phyloP scores from a whole-genome alignment of 2,888 invertebrate genomes.

The Pseudococcus jackbeardsleyi region DNA sequence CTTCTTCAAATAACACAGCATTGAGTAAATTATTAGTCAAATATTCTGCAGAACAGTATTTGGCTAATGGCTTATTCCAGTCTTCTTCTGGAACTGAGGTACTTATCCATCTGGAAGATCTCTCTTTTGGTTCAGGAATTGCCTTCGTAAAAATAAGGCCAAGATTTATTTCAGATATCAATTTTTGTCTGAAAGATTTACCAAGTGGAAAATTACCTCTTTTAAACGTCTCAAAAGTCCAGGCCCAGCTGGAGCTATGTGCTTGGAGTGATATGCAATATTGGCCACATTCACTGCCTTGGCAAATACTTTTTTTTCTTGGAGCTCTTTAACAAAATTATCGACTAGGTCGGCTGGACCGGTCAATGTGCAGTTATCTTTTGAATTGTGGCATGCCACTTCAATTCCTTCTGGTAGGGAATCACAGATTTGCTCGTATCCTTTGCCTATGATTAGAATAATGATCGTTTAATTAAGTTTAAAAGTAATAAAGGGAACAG shows the following conservation, averaged over 20 bases:
- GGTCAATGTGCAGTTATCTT: slow-evolving; percentile 83
- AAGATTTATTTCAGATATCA: not conserved
- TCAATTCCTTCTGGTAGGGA: slow-evolving; percentile 74
- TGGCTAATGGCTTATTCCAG: slow-evolving; percentile 74
- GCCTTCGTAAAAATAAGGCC: not conserved
- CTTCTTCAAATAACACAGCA: slow-evolving; percentile 84
- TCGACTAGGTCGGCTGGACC: slow-evolving; percentile 78
- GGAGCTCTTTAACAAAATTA: slow-evolving; percentile 74
- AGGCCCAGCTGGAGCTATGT: slow-evolving; percentile 72
- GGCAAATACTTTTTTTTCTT: slow-evolving; percentile 69
- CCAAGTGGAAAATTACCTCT: slow-evolving; percentile 68
- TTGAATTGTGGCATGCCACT: slow-evolving; percentile 85
- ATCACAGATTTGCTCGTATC: slow-evolving; percentile 68
- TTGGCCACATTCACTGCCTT: slow-evolving; percentile 68
- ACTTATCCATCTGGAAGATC: slow-evolving; percentile 75
- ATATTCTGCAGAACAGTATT: slow-evolving; percentile 76
- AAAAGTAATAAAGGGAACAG: too few relatives aligned
- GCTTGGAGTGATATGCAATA: slow-evolving; percentile 69
- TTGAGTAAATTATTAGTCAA: slow-evolving; percentile 78
- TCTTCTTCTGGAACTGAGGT: slow-evolving; percentile 76
- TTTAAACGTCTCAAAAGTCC: slow-evolving; percentile 70
- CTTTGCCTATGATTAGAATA: slow-evolving; percentile 66
- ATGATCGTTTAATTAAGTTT: not conserved
- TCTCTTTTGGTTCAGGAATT: slow-evolving; percentile 70
- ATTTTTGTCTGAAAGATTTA: not conserved